Percentiles rank a stretch among this genome's conserved stretches.
These are phyloP conservation scores for Nipponacmea schrenckii DNA, from an alignment of 2,888 invertebrate genomes.

Conservation along the genomic window DNA sequence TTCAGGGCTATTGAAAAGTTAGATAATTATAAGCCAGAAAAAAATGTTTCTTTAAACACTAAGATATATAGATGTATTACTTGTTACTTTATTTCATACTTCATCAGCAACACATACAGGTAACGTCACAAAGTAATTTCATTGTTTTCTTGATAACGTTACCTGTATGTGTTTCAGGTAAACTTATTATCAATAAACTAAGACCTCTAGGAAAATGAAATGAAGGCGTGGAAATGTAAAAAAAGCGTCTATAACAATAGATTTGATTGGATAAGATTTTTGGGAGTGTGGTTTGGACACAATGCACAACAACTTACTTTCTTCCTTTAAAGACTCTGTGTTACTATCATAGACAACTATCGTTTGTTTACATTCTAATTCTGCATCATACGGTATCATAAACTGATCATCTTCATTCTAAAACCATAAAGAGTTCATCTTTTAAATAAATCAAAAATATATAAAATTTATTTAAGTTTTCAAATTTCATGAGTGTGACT, in stretches of 20 bases:
- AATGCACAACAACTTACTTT: conserved; percentile 38
- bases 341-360: conserved; percentile 66
- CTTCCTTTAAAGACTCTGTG: conserved; percentile 45
- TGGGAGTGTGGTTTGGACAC: too few relatives aligned
- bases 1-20: too few relatives aligned
- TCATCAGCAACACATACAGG: conserved; percentile 10
- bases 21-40: not conserved
- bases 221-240: not conserved
- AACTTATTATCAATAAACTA: too few relatives aligned
- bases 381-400: conserved; percentile 65
- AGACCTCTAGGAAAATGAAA: too few relatives aligned
- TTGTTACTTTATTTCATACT: too few relatives aligned
- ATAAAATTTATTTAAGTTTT: not conserved
- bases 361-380: conserved; percentile 66
- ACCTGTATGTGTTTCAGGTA: too few relatives aligned
- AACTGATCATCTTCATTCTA: conserved; percentile 57
- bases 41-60: too few relatives aligned
- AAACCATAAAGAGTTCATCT: too few relatives aligned
- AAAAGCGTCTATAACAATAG: too few relatives aligned
- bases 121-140: not conserved
- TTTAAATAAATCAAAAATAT: conserved; percentile 5
- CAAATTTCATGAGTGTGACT: not conserved
- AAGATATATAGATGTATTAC: not conserved
- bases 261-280: too few relatives aligned
- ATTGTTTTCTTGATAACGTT: too few relatives aligned